Conservation (phyloP, 2,888 invertebrate species). For the Tillus elongatus region DNA sequence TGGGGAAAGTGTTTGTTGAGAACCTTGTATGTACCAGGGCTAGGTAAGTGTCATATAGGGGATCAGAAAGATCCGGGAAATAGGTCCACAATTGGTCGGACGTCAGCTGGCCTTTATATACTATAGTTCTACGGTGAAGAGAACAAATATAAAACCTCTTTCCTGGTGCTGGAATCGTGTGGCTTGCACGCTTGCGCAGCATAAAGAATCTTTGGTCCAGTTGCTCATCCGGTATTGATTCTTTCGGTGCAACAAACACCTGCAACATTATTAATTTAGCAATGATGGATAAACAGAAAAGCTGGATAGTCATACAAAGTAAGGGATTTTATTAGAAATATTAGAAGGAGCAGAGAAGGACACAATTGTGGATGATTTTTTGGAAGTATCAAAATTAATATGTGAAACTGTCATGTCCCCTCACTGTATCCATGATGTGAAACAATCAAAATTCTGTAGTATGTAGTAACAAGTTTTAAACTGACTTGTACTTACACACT, state of each 20-base stretch:
- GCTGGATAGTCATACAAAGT: neutral
- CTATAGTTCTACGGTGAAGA: conserved; percentile 77
- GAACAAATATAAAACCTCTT: conserved; percentile 95
- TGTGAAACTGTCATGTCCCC: no score
- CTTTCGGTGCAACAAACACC: conserved; percentile 47
- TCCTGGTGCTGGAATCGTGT: conserved; percentile 75
- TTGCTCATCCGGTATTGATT: conserved; percentile 29
- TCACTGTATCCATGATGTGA: no score
- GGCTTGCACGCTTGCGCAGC: conserved; percentile 86
- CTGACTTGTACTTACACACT: no score
- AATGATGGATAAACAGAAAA: no score
- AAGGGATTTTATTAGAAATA: no score
- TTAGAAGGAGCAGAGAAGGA: no score
- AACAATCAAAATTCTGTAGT: no score
- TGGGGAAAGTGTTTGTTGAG: conserved; percentile 98
- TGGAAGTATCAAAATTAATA: no score
- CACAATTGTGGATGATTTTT: no score
- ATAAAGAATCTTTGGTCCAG: conserved; percentile 53
- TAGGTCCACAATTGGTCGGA: conserved; percentile 86
- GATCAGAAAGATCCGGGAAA: conserved; percentile 60
- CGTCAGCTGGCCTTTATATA: conserved; percentile 96
- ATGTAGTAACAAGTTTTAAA: no score
- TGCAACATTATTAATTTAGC: no score
- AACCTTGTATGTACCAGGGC: conserved; percentile 96
- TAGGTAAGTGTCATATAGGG: conserved; percentile 85